Evolutionary conservation across 2,888 invertebrate species (phyloP), one percentile per base, ranked within the genome.

Genomic region (Philereme transversata): DNA sequence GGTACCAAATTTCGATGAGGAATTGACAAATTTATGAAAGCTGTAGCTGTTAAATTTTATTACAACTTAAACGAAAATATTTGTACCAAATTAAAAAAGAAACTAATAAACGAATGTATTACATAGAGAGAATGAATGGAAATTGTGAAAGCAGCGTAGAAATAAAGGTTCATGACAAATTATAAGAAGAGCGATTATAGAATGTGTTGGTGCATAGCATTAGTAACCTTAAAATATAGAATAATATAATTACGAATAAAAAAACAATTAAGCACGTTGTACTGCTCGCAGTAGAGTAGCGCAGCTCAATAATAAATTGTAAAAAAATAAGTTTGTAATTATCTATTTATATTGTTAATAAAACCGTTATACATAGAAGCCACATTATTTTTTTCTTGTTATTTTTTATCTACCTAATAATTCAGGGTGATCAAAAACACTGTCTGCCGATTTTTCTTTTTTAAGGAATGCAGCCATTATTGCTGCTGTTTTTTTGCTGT

Each of bases 271-370:
- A 87, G 84, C 85, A 90, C 83, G 81, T 90, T 88, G 87, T 84
- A 90, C 90, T 90, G 91, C 89, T 90, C 88, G 88, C 86, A 84
- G 89, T 90, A 90, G 90, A 88, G 84, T 91, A 91, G 91, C 86
- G 90, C 90, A 90, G 92, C 90, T 91, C 90, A 91, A 62, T 57
- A 57, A 51, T 53, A 51, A 90, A 40, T 88, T 87, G 89, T 91
- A 90, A 90, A 78, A 68, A 73, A 80, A 81, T 90, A 90, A 88
- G 88, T 91, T 92, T 91, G 87, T 90, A 90, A 90, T 87, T 90
- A 88, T 77, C 84, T 88, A 89, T 92, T 91, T 90, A 90, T 91
- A 91, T 91, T 92, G 92, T 92, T 92, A 92, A 90, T 91, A 92
- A 92, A 92, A 92, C 83, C 85, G 92, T 92, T 92, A 90, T 88